Evolutionary conservation across 2,113 vertebrate genomes (phyloP), one percentile per base, ranked within the genome.

Genomic region (Geococcyx californianus): DNA sequence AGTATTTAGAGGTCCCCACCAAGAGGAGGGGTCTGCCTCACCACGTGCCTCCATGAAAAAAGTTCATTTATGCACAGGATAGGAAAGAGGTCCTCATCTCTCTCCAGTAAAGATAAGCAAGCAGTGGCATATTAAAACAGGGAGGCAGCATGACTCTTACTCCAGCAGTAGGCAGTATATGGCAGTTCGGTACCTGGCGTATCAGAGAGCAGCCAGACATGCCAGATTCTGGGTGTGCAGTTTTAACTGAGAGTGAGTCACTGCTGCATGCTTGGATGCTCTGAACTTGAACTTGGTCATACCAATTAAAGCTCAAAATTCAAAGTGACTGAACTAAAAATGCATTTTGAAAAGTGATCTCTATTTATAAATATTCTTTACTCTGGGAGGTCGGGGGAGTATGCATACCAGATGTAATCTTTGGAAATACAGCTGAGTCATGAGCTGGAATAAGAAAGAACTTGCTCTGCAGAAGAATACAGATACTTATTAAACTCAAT

Each of bases 371-470:
- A 90, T 88, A 88, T 64, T 74, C 52, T 90, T 83, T 18, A 31
- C 5, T 82, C 40, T 3, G 3, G 58, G 45, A 73, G 38, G 36
- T 25, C 21, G 52, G 49, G 52, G 56, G 12, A 91, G 8, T 28
- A 88, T 33, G 19, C 36, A 42, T n/a, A 91, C 13, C 45, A 94
- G 76, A 73, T 38, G 33, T 58, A 79, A 54, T 17, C 45, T 68
- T 68, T 73, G 69, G 75, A 90, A 93, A 91, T 87, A 80, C 45
- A 96, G 87, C 89, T 90, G 91, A 94, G 59, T 96, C 96, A 96
- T 88, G 38, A 86, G 55, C 63, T 70, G 60, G 74, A 91, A 68
- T 15, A 74, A 75, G 51, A 17, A 67, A 84, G 54, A 92, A 70
- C 49, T 5, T 38, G 10, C 64, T 70, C 40, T 85, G 67, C 40